Conservation (phyloP, 2,888 invertebrate species). For the Pristionchus mayeri region DNA sequence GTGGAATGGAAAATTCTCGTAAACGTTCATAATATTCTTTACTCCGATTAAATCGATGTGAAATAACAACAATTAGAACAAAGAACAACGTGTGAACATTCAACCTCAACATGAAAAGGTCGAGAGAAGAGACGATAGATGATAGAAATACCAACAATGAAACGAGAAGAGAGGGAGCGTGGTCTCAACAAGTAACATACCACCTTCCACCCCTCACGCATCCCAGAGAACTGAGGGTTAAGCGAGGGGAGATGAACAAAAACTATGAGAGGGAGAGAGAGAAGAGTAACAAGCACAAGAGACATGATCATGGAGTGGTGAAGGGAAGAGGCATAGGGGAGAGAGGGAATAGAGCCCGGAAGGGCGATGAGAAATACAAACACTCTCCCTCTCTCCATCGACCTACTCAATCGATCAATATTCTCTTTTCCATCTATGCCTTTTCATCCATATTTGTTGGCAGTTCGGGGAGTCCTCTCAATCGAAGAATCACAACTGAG, state of each 20-base stretch:
- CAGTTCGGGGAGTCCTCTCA: slow-evolving; percentile 24
- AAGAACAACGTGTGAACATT: slow-evolving; percentile 33
- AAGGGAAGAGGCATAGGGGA: not conserved
- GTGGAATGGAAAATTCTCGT: not conserved
- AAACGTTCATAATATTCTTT: slow-evolving; percentile 1
- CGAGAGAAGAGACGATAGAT: not conserved
- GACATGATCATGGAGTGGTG: slow-evolving; percentile 2
- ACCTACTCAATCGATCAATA: not conserved
- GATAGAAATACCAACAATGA: slow-evolving; percentile 12
- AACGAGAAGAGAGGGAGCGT: not conserved
- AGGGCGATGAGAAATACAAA: slow-evolving; percentile 22
- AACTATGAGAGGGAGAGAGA: slow-evolving; percentile 22
- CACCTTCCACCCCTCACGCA: not conserved
- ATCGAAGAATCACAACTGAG: slow-evolving; percentile 30
- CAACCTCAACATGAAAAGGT: slow-evolving; percentile 12
- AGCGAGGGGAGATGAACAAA: slow-evolving; percentile 36
- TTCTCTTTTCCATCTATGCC: not conserved
- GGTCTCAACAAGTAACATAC: slow-evolving; percentile 17
- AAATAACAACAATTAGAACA: slow-evolving; percentile 28
- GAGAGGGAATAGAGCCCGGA: not conserved
- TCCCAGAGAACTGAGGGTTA: not conserved
- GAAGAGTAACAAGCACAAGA: slow-evolving; percentile 3
- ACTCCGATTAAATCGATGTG: slow-evolving; percentile 31
- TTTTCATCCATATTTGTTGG: slow-evolving; percentile 13
- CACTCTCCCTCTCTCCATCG: not conserved